Evolutionary conservation across 2,113 vertebrate genomes (phyloP), one percentile per base, ranked within the genome.

Genomic region (Isichthys henryi): DNA sequence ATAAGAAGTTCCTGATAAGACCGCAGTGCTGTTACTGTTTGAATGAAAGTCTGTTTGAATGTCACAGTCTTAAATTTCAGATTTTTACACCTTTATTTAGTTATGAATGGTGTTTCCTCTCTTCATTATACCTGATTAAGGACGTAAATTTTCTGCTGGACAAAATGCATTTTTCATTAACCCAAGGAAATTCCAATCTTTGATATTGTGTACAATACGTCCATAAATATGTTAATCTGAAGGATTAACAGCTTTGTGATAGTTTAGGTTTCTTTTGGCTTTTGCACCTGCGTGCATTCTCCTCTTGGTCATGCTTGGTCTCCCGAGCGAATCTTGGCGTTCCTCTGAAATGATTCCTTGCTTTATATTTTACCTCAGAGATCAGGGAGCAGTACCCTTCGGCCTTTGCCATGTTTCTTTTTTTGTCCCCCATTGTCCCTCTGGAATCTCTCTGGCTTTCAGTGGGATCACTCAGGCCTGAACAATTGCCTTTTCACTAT

Each of bases 391-490:
- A 8, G n/a, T 48, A 49, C 48, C 85, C 48, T 39, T 43, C n/a
- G 19, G 27, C 23, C 80, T 84, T 83, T 31, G 9, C 9, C 62
- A 21, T 83, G 62, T 74, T 87, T 52, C 19, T 89, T 90, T n/a
- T 13, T 90, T 45, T 11, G 52, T 31, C 53, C 17, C 5, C 88
- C 56, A 89, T 90, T 70, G 48, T 89, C 92, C 66, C 88, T 17
- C 90, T 92, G 89, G 46, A 92, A 92, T 92, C 88, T 53, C 90
- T 89, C 77, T 90, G 90, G 56, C 77, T 92, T 83, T 93, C 87
- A 93, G 89, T 82, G 90, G 88, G 50, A 56, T 90, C 86, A 90
- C 91, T 94, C 91, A 93, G 91, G 91, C 86, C 66, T 90, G 91
- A 84, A 91, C 35, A 88, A 88, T 82, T 66, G 58, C 58, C 66